These are phyloP conservation scores for Seriola quinqueradiata DNA, from an alignment of 2,113 vertebrate species.

Conservation along the genomic window DNA sequence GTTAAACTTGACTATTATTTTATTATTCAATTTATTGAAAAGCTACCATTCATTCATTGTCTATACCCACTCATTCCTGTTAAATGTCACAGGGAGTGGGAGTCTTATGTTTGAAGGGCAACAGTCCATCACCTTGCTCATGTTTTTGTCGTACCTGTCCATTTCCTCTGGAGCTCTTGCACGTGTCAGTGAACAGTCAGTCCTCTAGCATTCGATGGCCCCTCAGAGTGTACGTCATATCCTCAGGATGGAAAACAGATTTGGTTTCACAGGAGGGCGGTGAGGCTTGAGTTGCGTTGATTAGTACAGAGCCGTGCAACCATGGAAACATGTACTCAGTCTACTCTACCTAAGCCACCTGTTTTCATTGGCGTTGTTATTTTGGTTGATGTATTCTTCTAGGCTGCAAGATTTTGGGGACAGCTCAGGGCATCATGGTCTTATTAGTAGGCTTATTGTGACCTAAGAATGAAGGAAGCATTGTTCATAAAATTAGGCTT, in stretches of 20 bases:
- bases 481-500: not conserved
- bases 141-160: constrained; percentile 28
- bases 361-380: not conserved
- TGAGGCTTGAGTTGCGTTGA: constrained; percentile 54
- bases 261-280: constrained; percentile 62
- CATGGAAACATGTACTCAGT: constrained; percentile 60
- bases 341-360: not conserved
- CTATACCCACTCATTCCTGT: not conserved
- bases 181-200: constrained; percentile 38
- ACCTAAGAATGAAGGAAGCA: not conserved
- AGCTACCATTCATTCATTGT: constrained; percentile 17
- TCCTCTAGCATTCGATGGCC: constrained; percentile 26
- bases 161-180: constrained; percentile 25
- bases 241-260: constrained; percentile 70
- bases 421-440: no score
- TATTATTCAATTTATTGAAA: not conserved
- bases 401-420: not conserved
- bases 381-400: not conserved
- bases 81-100: not conserved
- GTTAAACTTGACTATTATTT: not conserved
- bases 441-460: no score
- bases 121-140: not conserved
- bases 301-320: constrained; percentile 48
- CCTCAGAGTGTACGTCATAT: constrained; percentile 54
- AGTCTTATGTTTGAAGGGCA: not conserved